Evolutionary conservation across 1,140 invertebrate genomes (phyloP), one percentile per base, ranked within the genome.

Genomic region (Brachionus rotundiformis): DNA sequence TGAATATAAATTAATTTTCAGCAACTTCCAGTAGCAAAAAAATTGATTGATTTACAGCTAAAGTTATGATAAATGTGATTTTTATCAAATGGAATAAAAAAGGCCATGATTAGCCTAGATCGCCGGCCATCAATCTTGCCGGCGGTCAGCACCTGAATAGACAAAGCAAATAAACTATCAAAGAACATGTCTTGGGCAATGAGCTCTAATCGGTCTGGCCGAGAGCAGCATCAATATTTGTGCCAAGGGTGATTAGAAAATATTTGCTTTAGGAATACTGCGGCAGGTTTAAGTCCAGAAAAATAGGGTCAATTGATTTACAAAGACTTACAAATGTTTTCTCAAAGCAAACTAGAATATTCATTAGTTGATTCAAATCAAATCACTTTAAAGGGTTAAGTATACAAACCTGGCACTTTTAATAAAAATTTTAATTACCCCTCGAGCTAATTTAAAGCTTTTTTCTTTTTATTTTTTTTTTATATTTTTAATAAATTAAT

Each of bases 1-100:
- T 63, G 61, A 63, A 63, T 63, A 63, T 63, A 63, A 63, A 63
- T 63, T 63, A 63, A 63, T 31, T 63, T 63, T 63, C 61, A 63
- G 61, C 61, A 63, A 63, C 10, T 63, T 63, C 10, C 27, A 33
- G 10, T 8, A 54, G 5, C 47, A 54, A 54, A 19, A 54, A 63
- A 63, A 63, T 63, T 63, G 29, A 63, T 63, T 63, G 13, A 63
- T 63, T 33, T 63, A 13, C 10, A 63, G 8, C 29, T n/a, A n/a
- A 29, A n/a, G n/a, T 11, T 33, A 0, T 63, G 61, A 63, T 63
- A 63, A 63, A 63, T 63, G 61, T 63, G 25, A 29, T 63, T 63
- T 63, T 63, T 29, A 63, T 54, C 47, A 19, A 54, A 7, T 10
- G 7, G 7, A 39, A 39, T 39, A 39, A 11, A 39, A 39, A 39